Base-by-base conservation (phyloP, 2,797 vertebrate species). In the Trachurus trachurus region DNA sequence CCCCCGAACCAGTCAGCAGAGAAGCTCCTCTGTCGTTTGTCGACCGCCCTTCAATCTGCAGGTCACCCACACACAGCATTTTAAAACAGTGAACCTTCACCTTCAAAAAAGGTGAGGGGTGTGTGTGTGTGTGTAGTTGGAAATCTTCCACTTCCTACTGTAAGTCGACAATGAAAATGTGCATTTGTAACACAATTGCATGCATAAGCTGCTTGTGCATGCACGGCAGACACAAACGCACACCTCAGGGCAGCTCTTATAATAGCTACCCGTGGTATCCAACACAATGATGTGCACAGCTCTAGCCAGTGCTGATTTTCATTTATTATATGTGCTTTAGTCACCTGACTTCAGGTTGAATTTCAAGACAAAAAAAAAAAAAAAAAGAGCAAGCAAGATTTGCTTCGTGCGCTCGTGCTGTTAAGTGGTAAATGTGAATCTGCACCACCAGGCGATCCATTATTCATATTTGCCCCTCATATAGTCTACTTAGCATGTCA, bases 21-120 rank as follows among this genome's bases (percentile, higher is more conserved):
- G 84, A 85, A 76, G 69, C 75, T 74, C 74, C 70, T 64, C 73
- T 83, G 80, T 62, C 49, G 29, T 90, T 84, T 66, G 67, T 53
- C 49, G 12, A 79, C 86, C 56, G 78, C 76, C 82, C 87, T 87
- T 80, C 75, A 80, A 56, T 75, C 64, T 83, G 75, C 80, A 74
- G 82, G 73, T 87, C 79, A 70, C 74, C 62, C 26, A 26, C 80
- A 78, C 82, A 89, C 85, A 76, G 84, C 78, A 83, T 85, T 90
- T 89, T 83, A 78, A 82, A 88, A 74, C 47, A 0, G 12, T 83
- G 84, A 91, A 83, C 78, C 66, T 37, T 86, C 61, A 83, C 82
- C 82, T 88, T 76, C 65, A 60, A 76, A 42, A 42, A 54, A 49
- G 53, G 44, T 47, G 47, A 34, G 31, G 31, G 31, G 31, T 5